Evolutionary conservation across 2,797 vertebrate genomes (phyloP).

Genomic region (Tolypeutes matacus): DNA sequence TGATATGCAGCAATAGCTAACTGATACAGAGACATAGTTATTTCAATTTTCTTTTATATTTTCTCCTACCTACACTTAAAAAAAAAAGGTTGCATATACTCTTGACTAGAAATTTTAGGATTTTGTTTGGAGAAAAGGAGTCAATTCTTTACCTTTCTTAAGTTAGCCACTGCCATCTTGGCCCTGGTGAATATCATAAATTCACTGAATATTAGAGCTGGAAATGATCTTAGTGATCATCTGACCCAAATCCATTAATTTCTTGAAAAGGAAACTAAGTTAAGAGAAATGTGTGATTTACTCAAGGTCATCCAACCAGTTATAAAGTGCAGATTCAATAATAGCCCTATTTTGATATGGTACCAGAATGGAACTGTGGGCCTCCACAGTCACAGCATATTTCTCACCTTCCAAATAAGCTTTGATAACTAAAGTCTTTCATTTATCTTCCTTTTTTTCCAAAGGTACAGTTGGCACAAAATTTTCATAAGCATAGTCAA

Average conservation of each 20-base stretch:
- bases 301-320: background rate
- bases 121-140: background rate
- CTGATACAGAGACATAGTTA: background rate
- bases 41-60: background rate
- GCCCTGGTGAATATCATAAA: background rate
- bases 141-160: slow-evolving; percentile 39
- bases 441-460: slow-evolving; percentile 80
- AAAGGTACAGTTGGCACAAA: slow-evolving; percentile 80
- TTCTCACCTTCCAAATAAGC: slow-evolving; percentile 37
- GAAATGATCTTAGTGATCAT: slow-evolving; percentile 27
- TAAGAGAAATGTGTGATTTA: background rate
- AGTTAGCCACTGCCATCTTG: background rate
- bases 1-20: slow-evolving; percentile 44
- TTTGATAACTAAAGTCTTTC: slow-evolving; percentile 75
- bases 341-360: background rate
- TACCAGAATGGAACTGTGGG: background rate
- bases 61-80: background rate
- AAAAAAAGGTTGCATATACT: background rate
- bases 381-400: background rate
- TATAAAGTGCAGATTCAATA: background rate
- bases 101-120: background rate
- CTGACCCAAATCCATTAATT: background rate
- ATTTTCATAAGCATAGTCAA: slow-evolving; percentile 77
- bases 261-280: slow-evolving; percentile 54
- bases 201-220: background rate